phyloP scores from a whole-genome alignment of 2,888 invertebrate genomes.

The Campoplex nolae region DNA sequence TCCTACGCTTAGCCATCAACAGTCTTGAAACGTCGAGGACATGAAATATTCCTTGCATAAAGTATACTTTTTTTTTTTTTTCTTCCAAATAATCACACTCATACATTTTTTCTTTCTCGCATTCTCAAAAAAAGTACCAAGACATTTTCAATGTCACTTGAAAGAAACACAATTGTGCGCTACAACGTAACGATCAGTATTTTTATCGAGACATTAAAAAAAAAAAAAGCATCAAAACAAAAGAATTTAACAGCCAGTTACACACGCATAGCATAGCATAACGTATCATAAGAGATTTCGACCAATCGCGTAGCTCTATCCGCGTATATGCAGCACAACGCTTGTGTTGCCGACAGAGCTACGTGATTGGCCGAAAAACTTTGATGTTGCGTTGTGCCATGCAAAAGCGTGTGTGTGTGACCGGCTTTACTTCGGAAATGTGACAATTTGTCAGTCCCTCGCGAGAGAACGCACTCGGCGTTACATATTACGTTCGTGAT shows the following conservation, averaged over 20 bases:
- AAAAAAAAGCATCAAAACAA: conserved; percentile 29
- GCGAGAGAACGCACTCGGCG: conserved; percentile 69
- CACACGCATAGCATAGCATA: too few relatives aligned
- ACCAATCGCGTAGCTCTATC: too few relatives aligned
- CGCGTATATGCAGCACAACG: too few relatives aligned
- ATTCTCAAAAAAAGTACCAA: conserved; percentile 8
- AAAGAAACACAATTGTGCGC: conserved; percentile 50
- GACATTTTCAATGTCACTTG: conserved; percentile 33
- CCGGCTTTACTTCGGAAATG: conserved; percentile 19
- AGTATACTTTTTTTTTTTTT: conserved; percentile 26
- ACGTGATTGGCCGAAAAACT: too few relatives aligned
- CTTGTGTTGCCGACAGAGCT: neutral
- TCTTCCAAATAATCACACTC: conserved; percentile 31
- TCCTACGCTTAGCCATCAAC: conserved; percentile 44
- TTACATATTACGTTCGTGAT: conserved; percentile 58
- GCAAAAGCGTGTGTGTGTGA: too few relatives aligned
- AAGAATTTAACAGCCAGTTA: neutral
- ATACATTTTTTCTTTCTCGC: conserved; percentile 34
- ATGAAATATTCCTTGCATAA: conserved; percentile 15
- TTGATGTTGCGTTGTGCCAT: neutral
- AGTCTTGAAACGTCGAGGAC: conserved; percentile 59
- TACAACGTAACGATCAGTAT: conserved; percentile 19
- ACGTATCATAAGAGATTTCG: neutral
- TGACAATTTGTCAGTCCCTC: conserved; percentile 50
- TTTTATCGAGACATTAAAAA: conserved; percentile 9